These are phyloP conservation scores for Periophthalmodon schlosseri DNA, from an alignment of 2,113 vertebrate genomes.

Conservation along the genomic window DNA sequence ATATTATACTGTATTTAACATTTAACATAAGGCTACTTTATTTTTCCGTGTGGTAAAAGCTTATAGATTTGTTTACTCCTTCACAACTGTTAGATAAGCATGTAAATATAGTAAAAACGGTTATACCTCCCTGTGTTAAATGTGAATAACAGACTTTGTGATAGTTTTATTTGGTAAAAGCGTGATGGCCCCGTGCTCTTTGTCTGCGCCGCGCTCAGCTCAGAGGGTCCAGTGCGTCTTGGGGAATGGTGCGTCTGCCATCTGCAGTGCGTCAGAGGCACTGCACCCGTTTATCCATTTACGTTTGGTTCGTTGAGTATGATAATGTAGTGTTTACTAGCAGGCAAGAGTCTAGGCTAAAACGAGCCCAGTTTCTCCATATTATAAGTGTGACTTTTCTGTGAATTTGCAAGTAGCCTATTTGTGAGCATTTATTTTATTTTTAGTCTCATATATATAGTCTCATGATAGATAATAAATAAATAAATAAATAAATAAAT, in stretches of 20 bases:
- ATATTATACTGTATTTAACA: not conserved
- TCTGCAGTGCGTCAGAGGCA: constrained; percentile 64
- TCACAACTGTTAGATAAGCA: not conserved
- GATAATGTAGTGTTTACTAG: not conserved
- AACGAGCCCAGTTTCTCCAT: not conserved
- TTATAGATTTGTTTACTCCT: not conserved
- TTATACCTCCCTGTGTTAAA: not conserved
- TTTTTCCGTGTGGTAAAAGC: not conserved
- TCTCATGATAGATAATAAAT: too few species aligned
- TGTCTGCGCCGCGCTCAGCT: constrained; percentile 61
- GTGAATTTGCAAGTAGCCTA: too few species aligned
- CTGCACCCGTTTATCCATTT: not conserved
- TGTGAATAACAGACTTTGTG: constrained; percentile 18
- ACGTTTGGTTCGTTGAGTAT: not conserved
- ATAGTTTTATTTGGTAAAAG: constrained; percentile 50
- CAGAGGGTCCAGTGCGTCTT: constrained; percentile 40
- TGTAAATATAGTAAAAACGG: not conserved
- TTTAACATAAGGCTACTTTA: constrained; percentile 13
- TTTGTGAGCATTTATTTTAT: too few species aligned
- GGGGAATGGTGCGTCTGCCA: constrained; percentile 77
- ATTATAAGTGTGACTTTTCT: too few species aligned
- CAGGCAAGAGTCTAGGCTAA: not conserved
- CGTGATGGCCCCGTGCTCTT: constrained; percentile 52
- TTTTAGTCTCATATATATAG: too few species aligned
- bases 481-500: too few species aligned